These are phyloP conservation scores for Actinemys pallida DNA, from an alignment of 2,113 vertebrate genomes.

Conservation along the genomic window DNA sequence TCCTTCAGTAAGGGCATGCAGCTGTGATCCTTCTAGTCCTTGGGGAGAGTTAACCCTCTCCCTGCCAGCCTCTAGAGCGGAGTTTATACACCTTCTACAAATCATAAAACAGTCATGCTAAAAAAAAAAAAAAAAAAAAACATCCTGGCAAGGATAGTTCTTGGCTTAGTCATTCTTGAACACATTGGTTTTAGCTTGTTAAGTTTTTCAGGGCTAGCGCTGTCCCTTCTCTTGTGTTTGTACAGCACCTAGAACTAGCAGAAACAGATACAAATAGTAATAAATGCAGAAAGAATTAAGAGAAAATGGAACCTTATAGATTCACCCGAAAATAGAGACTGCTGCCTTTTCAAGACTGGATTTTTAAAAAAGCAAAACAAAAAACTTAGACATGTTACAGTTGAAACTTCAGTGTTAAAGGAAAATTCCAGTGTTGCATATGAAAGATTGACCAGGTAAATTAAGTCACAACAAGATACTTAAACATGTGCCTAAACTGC, in stretches of 20 bases:
- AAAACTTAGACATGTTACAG: background rate
- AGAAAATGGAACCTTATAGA: background rate
- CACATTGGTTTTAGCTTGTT: rapidly evolving
- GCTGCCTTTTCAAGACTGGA: background rate
- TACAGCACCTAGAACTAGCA: background rate
- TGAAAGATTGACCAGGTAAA: background rate
- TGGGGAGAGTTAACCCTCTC: background rate
- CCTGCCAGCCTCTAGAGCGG: background rate
- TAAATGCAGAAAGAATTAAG: background rate
- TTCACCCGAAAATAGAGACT: background rate
- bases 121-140: background rate
- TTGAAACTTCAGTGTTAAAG: background rate
- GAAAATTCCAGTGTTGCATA: background rate
- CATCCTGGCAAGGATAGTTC: background rate
- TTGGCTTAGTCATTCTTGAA: background rate
- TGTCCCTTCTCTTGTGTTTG: background rate
- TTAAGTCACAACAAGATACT: background rate
- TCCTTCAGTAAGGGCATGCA: background rate
- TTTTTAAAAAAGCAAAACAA: background rate
- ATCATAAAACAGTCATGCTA: background rate
- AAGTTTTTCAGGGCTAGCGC: background rate
- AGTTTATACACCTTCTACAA: background rate
- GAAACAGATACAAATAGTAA: background rate
- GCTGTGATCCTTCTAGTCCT: background rate
- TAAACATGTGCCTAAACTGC: background rate